Evolutionary conservation across 2,888 invertebrate genomes (phyloP), one percentile per base, ranked within the genome.

Genomic region (Tachina fera): DNA sequence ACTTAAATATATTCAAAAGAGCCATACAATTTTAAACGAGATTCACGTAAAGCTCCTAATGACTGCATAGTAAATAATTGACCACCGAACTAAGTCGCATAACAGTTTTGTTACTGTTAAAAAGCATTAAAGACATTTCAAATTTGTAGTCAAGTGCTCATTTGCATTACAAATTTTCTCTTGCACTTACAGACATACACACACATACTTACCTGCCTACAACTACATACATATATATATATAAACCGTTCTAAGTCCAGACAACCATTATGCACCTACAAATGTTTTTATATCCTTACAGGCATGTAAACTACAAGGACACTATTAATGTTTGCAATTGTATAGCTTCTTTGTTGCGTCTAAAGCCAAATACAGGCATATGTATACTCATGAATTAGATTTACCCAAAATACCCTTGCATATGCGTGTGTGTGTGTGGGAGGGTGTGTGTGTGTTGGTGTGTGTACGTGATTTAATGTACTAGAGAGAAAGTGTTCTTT

Each of bases 261-360:
- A 49, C 45, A 61, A 31, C 60, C 16, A 47, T 56, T 63, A 31
- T 78, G 31, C 71, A 39, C 45, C 71, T 63, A 49, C 45, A 75
- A 68, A 61, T 43, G 16, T 81, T 81, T 61, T 16, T 41, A 39
- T 16, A 61, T 68, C 74, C 61, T 75, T 68, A 53, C 45, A 45
- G 51, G 41, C 31, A 31, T 58, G 53, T 68, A 58, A 47, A 58
- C 19, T 58, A 41, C 16, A 53, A 60, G 65, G 43, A 43, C 53
- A 83, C 74, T 78, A 41, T 72, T 84, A 84, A 81, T 82, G 75
- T 78, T 63, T 53, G 61, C 60, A 84, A 84, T 81, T 84, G 70
- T 77, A 75, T 78, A 70, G 56, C 58, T 75, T 77, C 70, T 78
- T 83, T 81, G 76, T 77, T 78, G 68, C 81, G 60, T 61, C 19